A percentile compares a stretch with the other conserved stretches of the same genome.
Conservation (phyloP, 2,797 vertebrate genomes). For the Tympanoctomys barrerae region DNA sequence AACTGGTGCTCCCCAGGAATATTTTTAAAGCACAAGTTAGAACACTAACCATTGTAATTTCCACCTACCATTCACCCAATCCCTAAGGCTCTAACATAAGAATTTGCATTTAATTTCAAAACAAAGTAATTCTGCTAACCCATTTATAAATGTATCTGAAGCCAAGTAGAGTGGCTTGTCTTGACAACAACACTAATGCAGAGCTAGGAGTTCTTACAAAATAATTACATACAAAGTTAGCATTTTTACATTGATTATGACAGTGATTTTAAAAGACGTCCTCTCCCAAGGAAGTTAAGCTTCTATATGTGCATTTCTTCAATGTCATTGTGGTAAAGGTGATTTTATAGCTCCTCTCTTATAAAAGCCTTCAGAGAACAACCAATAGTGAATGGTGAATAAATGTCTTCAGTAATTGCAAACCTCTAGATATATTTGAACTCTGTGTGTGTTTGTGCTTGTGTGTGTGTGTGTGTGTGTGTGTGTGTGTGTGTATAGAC, state of each 20-base stretch:
- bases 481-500: not conserved
- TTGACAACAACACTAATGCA: not conserved
- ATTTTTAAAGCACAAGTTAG: slow-evolving; percentile 50
- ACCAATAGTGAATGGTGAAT: not conserved
- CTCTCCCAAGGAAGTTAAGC: not conserved
- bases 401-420: not conserved
- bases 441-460: not conserved
- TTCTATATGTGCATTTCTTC: not conserved
- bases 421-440: slow-evolving; percentile 37
- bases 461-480: not conserved
- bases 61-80: not conserved
- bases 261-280: not conserved
- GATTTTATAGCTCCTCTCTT: not conserved
- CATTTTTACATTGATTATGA: not conserved
- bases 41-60: slow-evolving; percentile 20
- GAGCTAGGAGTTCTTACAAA: not conserved
- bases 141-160: not conserved
- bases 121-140: slow-evolving; percentile 14
- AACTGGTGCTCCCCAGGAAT: slow-evolving; percentile 51
- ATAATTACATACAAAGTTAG: not conserved
- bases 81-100: not conserved
- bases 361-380: slow-evolving; percentile 19
- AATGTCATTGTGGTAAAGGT: not conserved
- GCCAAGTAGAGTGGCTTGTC: not conserved
- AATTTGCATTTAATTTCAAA: slow-evolving; percentile 58